Percentiles rank a stretch among this genome's conserved stretches.
phyloP scores from a whole-genome alignment of 2,888 invertebrate genomes.

The Stenotaenia linearis region DNA sequence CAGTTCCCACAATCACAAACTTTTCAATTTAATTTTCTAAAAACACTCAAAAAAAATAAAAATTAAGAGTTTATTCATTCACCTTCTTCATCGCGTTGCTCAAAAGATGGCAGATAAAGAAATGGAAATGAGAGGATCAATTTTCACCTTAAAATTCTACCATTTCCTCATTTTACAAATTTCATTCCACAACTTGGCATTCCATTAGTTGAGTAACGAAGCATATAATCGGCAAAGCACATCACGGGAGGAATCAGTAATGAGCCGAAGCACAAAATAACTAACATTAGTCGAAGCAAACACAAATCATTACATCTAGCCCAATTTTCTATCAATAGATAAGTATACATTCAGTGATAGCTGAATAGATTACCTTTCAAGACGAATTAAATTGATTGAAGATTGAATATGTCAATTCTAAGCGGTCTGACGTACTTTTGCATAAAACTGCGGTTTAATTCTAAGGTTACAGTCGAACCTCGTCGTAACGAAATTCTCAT shows the following conservation, averaged over 20 bases:
- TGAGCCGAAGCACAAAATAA: not conserved
- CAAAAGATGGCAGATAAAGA: not conserved
- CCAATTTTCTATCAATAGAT: slow-evolving; percentile 5
- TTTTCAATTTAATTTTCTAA: too few species aligned
- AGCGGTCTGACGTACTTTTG: too few species aligned
- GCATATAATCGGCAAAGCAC: slow-evolving; percentile 6
- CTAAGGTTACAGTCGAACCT: too few species aligned
- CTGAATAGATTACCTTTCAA: not conserved
- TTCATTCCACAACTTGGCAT: slow-evolving; percentile 1
- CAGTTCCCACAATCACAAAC: too few species aligned
- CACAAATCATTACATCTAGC: not conserved
- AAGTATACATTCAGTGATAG: not conserved
- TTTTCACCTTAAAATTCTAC: not conserved
- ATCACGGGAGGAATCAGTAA: not conserved
- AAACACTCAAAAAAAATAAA: too few species aligned
- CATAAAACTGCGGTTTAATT: too few species aligned
- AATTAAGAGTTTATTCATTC: not conserved
- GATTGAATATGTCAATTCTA: too few species aligned
- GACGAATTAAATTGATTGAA: too few species aligned
- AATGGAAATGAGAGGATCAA: not conserved
- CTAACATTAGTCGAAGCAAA: not conserved
- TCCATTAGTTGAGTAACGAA: not conserved
- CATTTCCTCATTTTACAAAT: slow-evolving; percentile 1
- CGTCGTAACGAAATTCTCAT: too few species aligned
- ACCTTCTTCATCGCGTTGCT: not conserved